Percentiles rank a stretch among this genome's conserved stretches.
Evolutionary conservation across 2,113 vertebrate species (phyloP).

Genomic region (Miniopterus natalensis): DNA sequence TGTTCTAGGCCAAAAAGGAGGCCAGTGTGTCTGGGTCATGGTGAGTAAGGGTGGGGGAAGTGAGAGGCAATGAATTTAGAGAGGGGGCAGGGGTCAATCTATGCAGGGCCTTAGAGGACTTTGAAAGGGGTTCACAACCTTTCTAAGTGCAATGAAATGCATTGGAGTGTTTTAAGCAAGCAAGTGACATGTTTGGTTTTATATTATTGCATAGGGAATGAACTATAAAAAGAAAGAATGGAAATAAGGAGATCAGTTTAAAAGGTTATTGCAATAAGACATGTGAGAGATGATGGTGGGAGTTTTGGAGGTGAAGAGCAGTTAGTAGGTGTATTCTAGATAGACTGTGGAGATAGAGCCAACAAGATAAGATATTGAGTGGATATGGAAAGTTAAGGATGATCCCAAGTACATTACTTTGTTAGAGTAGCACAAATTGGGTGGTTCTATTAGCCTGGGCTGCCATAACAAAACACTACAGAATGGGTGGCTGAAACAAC

Average conservation of each 20-base stretch:
- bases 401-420: background rate
- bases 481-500: background rate
- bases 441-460: background rate
- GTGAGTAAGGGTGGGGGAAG: background rate
- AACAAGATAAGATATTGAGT: background rate
- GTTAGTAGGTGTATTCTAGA: background rate
- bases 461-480: background rate
- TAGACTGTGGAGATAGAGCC: background rate
- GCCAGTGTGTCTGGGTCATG: background rate
- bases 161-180: background rate
- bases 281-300: background rate
- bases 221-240: background rate
- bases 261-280: background rate
- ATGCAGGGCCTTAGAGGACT: background rate
- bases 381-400: background rate
- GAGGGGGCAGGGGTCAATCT: background rate
- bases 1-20: background rate
- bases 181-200: background rate
- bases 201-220: background rate
- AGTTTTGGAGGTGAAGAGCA: background rate
- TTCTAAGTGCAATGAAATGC: background rate
- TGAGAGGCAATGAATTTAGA: background rate
- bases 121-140: background rate
- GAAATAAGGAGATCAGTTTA: background rate
- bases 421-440: background rate